Conservation (phyloP, 2,797 vertebrate species). For the Austrolebias charrua region DNA sequence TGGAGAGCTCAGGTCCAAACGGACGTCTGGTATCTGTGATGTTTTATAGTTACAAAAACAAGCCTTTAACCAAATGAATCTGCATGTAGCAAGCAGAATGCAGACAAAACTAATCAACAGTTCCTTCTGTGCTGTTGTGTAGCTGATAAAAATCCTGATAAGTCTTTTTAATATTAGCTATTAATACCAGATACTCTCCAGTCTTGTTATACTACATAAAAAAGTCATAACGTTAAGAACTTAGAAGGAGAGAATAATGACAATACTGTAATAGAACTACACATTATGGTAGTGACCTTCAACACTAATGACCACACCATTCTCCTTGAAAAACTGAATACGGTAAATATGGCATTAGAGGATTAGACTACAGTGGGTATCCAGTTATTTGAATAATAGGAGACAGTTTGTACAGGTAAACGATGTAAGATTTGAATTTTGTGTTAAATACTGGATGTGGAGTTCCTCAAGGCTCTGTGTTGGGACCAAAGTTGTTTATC, state of each 20-base stretch:
- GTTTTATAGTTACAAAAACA: slow-evolving; percentile 15
- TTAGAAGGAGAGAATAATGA: slow-evolving; percentile 1
- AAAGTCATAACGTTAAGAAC: neutral
- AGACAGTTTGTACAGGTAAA: too few relatives aligned
- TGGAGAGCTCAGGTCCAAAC: slow-evolving; percentile 23
- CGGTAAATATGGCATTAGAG: too few relatives aligned
- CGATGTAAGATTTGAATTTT: too few relatives aligned
- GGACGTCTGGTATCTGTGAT: slow-evolving; percentile 1
- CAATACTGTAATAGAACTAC: slow-evolving; percentile 12
- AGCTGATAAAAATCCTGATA: neutral
- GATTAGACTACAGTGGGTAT: too few relatives aligned
- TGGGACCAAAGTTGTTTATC: too few relatives aligned
- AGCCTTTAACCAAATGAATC: slow-evolving; percentile 20
- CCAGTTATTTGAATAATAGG: too few relatives aligned
- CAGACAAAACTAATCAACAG: slow-evolving; percentile 10
- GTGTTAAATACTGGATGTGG: too few relatives aligned
- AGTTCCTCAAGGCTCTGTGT: too few relatives aligned
- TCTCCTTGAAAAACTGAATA: too few relatives aligned
- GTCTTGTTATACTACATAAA: neutral
- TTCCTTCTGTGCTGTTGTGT: neutral
- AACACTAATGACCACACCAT: too few relatives aligned
- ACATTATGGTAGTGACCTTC: neutral
- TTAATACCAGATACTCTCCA: neutral
- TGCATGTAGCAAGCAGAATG: neutral
- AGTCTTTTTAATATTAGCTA: neutral